Evolutionary conservation across 2,888 invertebrate genomes (phyloP), one percentile per base, ranked within the genome.

Genomic region (Pachymerium ferrugineum): DNA sequence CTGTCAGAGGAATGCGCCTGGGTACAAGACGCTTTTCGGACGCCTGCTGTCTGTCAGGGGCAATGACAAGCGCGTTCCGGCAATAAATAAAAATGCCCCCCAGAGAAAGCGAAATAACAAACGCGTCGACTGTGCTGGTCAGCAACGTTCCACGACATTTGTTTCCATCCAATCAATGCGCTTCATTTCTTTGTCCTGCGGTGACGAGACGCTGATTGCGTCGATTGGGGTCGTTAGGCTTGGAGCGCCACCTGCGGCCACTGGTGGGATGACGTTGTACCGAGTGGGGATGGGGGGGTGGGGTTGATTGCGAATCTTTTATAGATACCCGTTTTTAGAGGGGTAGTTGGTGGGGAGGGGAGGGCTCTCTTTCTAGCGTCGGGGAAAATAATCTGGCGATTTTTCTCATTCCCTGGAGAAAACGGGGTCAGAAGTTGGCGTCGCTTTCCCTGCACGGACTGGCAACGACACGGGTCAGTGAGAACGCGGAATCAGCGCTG

Each of bases 21-120:
- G n/a, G 38, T 38, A 16, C 33, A 12, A 33, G 38, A 8, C 8
- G 8, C 2, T n/a, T 12, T 38, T 38, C 38, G 38, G 38, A 38
- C 16, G 14, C 38, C 14, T 38, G 3, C 47, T 54, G 47, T 54
- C 47, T 54, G 47, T 19, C 47, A 54, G 47, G n/a, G 47, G 47
- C 47, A 54, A 54, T 54, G 47, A 54, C 47, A 54, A 54, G 47
- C 47, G 47, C 47, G 47, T 54, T 54, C 47, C 47, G 47, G 47
- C 47, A 54, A 54, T 54, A 54, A 54, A 54, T 54, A 54, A 54
- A 54, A 54, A 54, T 54, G 16, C 19, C 47, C 47, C 47, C 47
- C n/a, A 19, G 47, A 1, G 47, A 38, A 38, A 38, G 19, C n/a
- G 47, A 54, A 54, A 54, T 54, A 54, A 54, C 19, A 54, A 54